phyloP scores from a whole-genome alignment of 2,797 vertebrate genomes.

The Clarias fuscus region DNA sequence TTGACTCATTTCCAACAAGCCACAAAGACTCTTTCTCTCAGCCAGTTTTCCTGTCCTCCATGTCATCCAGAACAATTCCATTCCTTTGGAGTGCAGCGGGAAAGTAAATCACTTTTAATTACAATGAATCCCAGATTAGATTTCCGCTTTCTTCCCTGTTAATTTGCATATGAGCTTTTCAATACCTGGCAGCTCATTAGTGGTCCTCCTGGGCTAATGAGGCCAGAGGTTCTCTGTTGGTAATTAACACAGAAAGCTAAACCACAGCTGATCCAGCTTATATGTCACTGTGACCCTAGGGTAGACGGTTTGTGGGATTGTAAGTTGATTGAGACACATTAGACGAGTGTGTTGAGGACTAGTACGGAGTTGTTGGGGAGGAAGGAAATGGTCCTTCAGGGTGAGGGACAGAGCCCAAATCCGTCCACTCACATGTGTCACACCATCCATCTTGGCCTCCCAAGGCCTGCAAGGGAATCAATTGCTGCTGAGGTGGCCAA shows the following conservation, averaged over 20 bases:
- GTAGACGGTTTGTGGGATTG: slow-evolving; percentile 26
- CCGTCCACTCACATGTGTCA: slow-evolving; percentile 71
- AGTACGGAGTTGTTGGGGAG: slow-evolving; percentile 2
- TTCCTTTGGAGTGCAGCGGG: slow-evolving; percentile 60
- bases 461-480: slow-evolving; percentile 74
- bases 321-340: slow-evolving; percentile 28
- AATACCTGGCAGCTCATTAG: slow-evolving; percentile 71
- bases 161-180: slow-evolving; percentile 67
- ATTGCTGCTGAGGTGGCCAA: slow-evolving; percentile 80
- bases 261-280: slow-evolving; percentile 61
- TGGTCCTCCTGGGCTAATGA: slow-evolving; percentile 61
- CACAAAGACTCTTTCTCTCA: neutral
- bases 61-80: slow-evolving; percentile 64
- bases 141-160: slow-evolving; percentile 62
- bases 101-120: slow-evolving; percentile 79
- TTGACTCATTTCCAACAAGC: slow-evolving; percentile 19
- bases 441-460: slow-evolving; percentile 70
- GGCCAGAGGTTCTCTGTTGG: slow-evolving; percentile 56
- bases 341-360: slow-evolving; percentile 16
- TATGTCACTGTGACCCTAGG: slow-evolving; percentile 62
- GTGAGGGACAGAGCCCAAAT: slow-evolving; percentile 64
- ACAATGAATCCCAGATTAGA: slow-evolving; percentile 75
- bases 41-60: neutral
- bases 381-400: slow-evolving; percentile 18
- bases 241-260: slow-evolving; percentile 66